Percentiles rank a stretch among this genome's conserved stretches.
phyloP scores from a whole-genome alignment of 2,888 invertebrate genomes.

The Galerucella pusilla region DNA sequence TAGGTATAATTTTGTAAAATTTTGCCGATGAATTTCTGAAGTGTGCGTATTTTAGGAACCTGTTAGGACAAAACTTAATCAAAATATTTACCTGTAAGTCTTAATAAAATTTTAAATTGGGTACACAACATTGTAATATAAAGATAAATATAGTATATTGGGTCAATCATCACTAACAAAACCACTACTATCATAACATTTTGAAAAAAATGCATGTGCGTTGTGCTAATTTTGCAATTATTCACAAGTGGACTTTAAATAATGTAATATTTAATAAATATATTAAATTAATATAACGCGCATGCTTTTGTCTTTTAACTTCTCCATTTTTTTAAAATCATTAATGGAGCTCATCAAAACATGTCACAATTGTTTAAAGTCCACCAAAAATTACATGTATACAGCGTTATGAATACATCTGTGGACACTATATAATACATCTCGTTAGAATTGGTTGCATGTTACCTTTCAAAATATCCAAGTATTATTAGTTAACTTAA shows the following conservation, averaged over 20 bases:
- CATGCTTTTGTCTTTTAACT: conserved; percentile 47
- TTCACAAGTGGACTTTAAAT: conserved; percentile 67
- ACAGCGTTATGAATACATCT: neutral
- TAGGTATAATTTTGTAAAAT: conserved; percentile 6
- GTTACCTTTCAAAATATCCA: neutral
- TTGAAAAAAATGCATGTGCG: conserved; percentile 41
- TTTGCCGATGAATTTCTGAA: neutral
- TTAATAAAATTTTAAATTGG: conserved; percentile 1
- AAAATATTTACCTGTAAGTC: conserved; percentile 14
- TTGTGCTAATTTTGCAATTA: conserved; percentile 43
- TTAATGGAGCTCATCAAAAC: conserved; percentile 35
- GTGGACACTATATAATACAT: conserved; percentile 19
- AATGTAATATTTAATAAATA: conserved; percentile 41
- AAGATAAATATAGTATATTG: conserved; percentile 7
- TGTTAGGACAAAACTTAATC: neutral
- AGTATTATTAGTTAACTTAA: no score
- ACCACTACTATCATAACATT: conserved; percentile 17
- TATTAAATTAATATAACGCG: conserved; percentile 51
- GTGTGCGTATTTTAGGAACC: conserved; percentile 12
- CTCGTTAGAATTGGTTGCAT: conserved; percentile 7
- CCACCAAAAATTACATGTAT: conserved; percentile 57
- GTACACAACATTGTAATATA: neutral
- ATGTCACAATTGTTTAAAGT: conserved; percentile 63
- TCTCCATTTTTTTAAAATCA: conserved; percentile 17
- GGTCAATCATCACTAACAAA: conserved; percentile 20